Evolutionary conservation across 2,797 vertebrate genomes (phyloP).

Genomic region (Myripristis jacobus): DNA sequence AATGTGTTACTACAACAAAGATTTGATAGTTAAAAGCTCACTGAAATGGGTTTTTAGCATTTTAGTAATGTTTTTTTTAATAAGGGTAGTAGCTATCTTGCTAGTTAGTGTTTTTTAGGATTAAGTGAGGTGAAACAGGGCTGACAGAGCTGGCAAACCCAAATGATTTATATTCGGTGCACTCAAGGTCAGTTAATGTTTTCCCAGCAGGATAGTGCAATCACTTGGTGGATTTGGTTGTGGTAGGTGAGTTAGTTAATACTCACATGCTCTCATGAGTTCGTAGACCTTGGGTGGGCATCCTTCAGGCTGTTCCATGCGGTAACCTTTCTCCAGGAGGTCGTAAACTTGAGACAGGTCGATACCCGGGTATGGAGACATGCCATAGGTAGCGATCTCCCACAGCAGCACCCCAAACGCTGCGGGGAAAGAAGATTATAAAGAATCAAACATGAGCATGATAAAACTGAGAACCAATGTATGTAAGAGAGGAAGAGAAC

Average conservation of each 20-base stretch:
- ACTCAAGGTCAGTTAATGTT: background rate
- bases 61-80: too few species aligned
- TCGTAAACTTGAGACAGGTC: slow-evolving; percentile 99
- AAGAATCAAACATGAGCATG: slow-evolving; percentile 1
- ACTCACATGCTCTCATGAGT: slow-evolving; percentile 99
- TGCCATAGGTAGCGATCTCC: slow-evolving; percentile 99
- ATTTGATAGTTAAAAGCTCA: background rate
- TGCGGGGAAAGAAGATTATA: slow-evolving; percentile 60
- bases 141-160: too few species aligned
- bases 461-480: background rate
- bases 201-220: background rate
- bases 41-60: too few species aligned
- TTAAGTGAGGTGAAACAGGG: too few species aligned
- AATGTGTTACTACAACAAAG: background rate
- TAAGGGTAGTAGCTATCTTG: too few species aligned
- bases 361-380: slow-evolving; percentile 99
- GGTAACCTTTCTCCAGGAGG: slow-evolving; percentile 97
- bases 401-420: slow-evolving; percentile 97
- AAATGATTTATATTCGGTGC: too few species aligned
- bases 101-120: too few species aligned
- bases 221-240: background rate
- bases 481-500: background rate
- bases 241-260: background rate
- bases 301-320: slow-evolving; percentile 99
- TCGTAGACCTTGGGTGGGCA: slow-evolving; percentile 99